phyloP scores from a whole-genome alignment of 2,797 vertebrate species.

The Huso huso region DNA sequence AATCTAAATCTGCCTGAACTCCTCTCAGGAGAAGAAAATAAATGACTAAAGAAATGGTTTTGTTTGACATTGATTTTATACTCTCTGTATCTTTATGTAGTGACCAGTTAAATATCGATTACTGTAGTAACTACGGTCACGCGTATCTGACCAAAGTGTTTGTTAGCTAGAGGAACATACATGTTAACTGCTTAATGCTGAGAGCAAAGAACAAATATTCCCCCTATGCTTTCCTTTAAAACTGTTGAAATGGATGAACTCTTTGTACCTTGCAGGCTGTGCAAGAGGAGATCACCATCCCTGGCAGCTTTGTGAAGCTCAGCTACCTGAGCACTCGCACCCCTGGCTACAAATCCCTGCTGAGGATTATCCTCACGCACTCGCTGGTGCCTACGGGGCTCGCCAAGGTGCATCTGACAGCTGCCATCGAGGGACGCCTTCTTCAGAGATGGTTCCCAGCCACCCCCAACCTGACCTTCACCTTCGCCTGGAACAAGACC shows the following conservation, averaged over 20 bases:
- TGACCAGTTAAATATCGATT: too few relatives aligned
- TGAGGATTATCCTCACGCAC: slow-evolving; percentile 83
- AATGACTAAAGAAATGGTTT: background rate
- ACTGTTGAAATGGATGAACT: too few relatives aligned
- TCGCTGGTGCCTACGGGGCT: slow-evolving; percentile 66
- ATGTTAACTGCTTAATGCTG: too few relatives aligned
- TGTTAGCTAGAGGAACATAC: too few relatives aligned
- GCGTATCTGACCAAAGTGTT: too few relatives aligned
- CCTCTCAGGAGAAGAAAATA: background rate
- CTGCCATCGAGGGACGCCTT: slow-evolving; percentile 79
- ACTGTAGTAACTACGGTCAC: too few relatives aligned
- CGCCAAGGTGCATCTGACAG: slow-evolving; percentile 83
- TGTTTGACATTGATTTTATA: background rate
- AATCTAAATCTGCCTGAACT: background rate
- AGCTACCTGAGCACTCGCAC: slow-evolving; percentile 89
- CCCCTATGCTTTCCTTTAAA: too few relatives aligned
- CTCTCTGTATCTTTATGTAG: too few relatives aligned
- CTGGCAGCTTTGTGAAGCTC: slow-evolving; percentile 84
- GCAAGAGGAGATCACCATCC: slow-evolving; percentile 84
- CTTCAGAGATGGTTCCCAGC: slow-evolving; percentile 93
- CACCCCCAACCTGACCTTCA: slow-evolving; percentile 77
- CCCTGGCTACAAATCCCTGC: slow-evolving; percentile 81
- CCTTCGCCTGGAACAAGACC: slow-evolving; percentile 92
- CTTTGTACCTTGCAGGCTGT: slow-evolving; percentile 64
- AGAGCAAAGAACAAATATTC: too few relatives aligned